These are phyloP conservation scores for Eupithecia subfuscata DNA, from an alignment of 2,888 invertebrate genomes.

Conservation along the genomic window DNA sequence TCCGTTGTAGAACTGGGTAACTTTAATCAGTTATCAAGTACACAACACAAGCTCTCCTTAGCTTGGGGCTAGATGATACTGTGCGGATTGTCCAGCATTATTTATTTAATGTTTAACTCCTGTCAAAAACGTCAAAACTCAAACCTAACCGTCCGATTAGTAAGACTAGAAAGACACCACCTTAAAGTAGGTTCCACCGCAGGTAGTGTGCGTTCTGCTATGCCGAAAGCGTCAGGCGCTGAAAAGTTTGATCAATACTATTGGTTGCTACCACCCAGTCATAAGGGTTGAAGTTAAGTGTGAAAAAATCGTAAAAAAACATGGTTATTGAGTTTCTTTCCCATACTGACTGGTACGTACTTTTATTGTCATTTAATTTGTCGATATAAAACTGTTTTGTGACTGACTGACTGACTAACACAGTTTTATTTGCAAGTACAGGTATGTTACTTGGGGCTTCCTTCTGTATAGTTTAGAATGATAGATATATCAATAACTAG, in stretches of 20 bases:
- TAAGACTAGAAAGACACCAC: too few species aligned
- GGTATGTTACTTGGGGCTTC: neutral
- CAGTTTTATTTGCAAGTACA: neutral
- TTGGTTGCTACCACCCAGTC: conserved; percentile 13
- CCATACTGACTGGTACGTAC: conserved; percentile 15
- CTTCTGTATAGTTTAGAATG: neutral
- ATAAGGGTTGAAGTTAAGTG: conserved; percentile 20
- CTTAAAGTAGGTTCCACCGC: too few species aligned
- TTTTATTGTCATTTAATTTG: conserved; percentile 16
- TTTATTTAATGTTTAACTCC: too few species aligned
- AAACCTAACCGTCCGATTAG: too few species aligned
- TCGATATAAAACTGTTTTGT: neutral
- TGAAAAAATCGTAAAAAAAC: conserved; percentile 38
- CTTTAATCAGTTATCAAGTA: too few species aligned
- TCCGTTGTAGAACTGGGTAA: too few species aligned
- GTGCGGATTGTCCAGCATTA: too few species aligned
- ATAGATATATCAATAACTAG: too few species aligned
- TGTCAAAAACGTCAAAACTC: too few species aligned
- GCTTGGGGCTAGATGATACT: too few species aligned
- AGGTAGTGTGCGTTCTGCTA: too few species aligned
- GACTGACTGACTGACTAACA: neutral
- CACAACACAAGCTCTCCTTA: too few species aligned
- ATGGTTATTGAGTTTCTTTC: conserved; percentile 14
- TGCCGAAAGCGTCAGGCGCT: neutral
- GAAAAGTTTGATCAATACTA: conserved; percentile 23